Percentiles rank a stretch among this genome's conserved stretches.
These are phyloP conservation scores for Spialia ferax DNA, from an alignment of 2,888 invertebrate species.

Conservation along the genomic window DNA sequence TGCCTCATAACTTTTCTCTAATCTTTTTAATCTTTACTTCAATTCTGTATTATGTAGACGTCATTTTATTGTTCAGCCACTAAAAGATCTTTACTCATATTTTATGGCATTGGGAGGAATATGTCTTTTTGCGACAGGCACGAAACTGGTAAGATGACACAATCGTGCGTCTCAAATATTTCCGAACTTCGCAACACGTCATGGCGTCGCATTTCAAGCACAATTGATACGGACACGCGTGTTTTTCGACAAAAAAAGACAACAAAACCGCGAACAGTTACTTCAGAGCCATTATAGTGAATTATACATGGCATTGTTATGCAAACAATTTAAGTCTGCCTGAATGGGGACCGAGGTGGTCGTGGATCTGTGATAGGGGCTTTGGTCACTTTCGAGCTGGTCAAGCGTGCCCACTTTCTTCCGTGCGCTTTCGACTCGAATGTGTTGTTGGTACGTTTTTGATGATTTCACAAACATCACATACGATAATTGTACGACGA, in stretches of 20 bases:
- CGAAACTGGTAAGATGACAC: constrained; percentile 8
- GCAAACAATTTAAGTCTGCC: constrained; percentile 61
- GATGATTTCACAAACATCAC: constrained; percentile 30
- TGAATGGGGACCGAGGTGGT: constrained; percentile 53
- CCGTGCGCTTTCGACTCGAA: constrained; percentile 33
- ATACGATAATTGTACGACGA: constrained; percentile 11
- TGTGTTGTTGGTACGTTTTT: constrained; percentile 22
- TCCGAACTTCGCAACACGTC: constrained; percentile 45
- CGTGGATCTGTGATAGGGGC: constrained; percentile 54
- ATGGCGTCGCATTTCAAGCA: constrained; percentile 46
- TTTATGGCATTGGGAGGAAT: not conserved
- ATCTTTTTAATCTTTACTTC: no score
- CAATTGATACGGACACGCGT: constrained; percentile 54
- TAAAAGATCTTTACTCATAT: not conserved
- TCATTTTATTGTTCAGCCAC: not conserved
- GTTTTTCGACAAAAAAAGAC: constrained; percentile 54
- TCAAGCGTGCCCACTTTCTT: constrained; percentile 33
- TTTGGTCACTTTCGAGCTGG: constrained; percentile 40
- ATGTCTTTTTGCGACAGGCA: not conserved
- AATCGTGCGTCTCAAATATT: constrained; percentile 21
- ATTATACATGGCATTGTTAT: constrained; percentile 65
- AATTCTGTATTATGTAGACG: not conserved
- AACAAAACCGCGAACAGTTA: constrained; percentile 58
- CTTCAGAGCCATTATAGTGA: constrained; percentile 56
- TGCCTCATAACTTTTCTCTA: no score